Conservation (phyloP, 2,888 invertebrate species). For the Mythimna impura region DNA sequence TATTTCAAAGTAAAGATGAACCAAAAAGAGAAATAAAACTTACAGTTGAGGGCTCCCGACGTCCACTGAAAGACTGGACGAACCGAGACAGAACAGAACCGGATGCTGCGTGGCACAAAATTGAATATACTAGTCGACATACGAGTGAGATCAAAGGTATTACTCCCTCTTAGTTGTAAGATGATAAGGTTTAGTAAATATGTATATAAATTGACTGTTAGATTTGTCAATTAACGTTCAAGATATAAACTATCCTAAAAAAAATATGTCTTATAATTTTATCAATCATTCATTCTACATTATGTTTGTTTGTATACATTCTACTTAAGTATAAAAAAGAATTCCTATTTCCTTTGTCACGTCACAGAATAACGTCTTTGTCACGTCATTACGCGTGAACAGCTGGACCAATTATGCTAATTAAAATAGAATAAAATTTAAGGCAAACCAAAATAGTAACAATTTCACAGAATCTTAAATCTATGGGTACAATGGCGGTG, state of each 20-base stretch:
- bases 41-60: constrained; percentile 4
- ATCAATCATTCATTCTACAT: too few species aligned
- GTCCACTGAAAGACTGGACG: constrained; percentile 22
- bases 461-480: too few species aligned
- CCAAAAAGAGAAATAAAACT: constrained; percentile 8
- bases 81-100: constrained; percentile 36
- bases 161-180: not conserved
- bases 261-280: too few species aligned
- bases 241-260: not conserved
- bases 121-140: constrained; percentile 48
- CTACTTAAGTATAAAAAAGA: too few species aligned
- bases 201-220: not conserved
- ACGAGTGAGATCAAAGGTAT: not conserved
- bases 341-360: too few species aligned
- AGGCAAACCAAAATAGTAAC: too few species aligned
- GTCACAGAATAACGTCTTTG: too few species aligned
- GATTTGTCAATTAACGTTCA: not conserved
- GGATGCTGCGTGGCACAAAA: constrained; percentile 51
- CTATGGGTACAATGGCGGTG: too few species aligned
- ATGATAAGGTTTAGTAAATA: not conserved
- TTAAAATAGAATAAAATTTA: too few species aligned
- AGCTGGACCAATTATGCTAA: too few species aligned
- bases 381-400: too few species aligned
- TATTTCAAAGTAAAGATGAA: not conserved
- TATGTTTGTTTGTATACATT: too few species aligned